phyloP scores from a whole-genome alignment of 1,140 invertebrate genomes.

The Nasonia giraulti region DNA sequence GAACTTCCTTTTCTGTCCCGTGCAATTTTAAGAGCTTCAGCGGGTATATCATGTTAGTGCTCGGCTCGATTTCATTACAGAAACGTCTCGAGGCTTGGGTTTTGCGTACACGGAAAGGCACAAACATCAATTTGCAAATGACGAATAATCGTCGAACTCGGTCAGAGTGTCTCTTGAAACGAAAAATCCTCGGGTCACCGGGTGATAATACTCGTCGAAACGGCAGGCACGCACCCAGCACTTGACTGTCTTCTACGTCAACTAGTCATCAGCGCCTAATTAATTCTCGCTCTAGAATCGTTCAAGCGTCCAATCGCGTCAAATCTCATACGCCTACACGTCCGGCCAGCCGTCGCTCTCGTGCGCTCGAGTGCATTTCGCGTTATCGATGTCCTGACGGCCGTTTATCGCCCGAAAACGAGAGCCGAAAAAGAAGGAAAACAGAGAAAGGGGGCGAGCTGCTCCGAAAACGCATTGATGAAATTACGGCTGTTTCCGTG shows the following conservation, averaged over 20 bases:
- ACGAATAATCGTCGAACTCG: no score
- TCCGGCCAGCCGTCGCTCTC: background rate
- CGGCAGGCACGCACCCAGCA: background rate
- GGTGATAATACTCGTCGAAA: background rate
- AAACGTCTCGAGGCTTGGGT: no score
- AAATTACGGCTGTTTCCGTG: background rate
- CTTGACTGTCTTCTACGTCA: background rate
- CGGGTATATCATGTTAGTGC: background rate
- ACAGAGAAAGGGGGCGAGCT: background rate
- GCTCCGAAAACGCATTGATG: background rate
- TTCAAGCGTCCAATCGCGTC: background rate
- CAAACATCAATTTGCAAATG: no score
- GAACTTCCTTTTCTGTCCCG: background rate
- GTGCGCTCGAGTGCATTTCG: background rate
- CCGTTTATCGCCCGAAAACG: background rate
- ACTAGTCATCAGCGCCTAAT: constrained; percentile 1
- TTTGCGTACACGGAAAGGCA: no score
- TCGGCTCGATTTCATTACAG: background rate
- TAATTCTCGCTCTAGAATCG: background rate
- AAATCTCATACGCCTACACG: background rate
- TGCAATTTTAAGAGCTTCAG: background rate
- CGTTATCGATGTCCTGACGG: background rate
- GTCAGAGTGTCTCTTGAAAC: no score
- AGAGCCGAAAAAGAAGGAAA: background rate
- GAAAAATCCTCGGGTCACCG: background rate